Percentiles rank a stretch among this genome's conserved stretches.
Conservation (phyloP, 92 coral and sea anemone genomes). For the Palythoa heliodiscus region DNA sequence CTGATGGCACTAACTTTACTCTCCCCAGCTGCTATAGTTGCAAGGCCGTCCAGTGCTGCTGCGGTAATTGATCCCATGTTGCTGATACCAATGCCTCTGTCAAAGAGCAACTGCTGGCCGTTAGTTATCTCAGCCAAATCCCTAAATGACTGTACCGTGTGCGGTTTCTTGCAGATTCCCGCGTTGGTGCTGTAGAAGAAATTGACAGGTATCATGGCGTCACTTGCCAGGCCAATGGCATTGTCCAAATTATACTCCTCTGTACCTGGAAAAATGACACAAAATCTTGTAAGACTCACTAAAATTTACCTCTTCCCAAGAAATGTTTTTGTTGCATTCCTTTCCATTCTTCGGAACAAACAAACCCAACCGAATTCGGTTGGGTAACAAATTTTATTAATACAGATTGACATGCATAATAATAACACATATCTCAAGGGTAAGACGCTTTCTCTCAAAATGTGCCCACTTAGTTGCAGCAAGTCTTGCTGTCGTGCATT, state of each 20-base stretch:
- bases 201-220: slow-evolving; percentile 59
- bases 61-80: slow-evolving; percentile 49
- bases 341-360: too few species aligned
- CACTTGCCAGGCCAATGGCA: slow-evolving; percentile 61
- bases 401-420: too few species aligned
- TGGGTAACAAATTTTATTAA: too few species aligned
- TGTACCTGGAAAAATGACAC: not conserved
- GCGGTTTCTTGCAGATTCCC: slow-evolving; percentile 47
- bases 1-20: not conserved
- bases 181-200: slow-evolving; percentile 62
- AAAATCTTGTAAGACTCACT: not conserved
- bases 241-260: slow-evolving; percentile 63
- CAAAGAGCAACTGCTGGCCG: slow-evolving; percentile 65
- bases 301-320: too few species aligned
- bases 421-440: too few species aligned
- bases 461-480: too few species aligned
- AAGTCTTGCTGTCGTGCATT: too few species aligned
- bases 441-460: too few species aligned
- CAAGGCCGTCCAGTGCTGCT: slow-evolving; percentile 62
- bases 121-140: slow-evolving; percentile 57
- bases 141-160: slow-evolving; percentile 14
- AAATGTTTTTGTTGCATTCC: too few species aligned
- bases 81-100: slow-evolving; percentile 48
- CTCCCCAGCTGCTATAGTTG: slow-evolving; percentile 65
- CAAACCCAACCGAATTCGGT: too few species aligned